These are phyloP conservation scores for Sarcophaga bullata DNA, from an alignment of 1,140 invertebrate species.

Conservation along the genomic window DNA sequence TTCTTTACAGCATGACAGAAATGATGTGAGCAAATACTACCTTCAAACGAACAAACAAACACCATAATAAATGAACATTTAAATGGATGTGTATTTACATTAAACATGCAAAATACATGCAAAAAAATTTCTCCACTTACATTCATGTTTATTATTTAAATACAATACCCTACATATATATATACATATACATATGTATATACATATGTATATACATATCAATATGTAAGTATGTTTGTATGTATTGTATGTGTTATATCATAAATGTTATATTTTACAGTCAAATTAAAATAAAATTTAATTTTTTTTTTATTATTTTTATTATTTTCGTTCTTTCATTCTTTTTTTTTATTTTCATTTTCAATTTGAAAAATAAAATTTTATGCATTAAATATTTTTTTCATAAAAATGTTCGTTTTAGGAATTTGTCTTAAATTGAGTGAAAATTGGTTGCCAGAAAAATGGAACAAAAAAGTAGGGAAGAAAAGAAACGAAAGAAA, in stretches of 20 bases:
- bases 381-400: conserved; percentile 9
- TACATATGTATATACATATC: neutral
- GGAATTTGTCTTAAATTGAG: neutral
- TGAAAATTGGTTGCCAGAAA: neutral
- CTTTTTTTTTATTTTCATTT: too few relatives aligned
- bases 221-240: neutral
- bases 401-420: neutral
- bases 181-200: neutral
- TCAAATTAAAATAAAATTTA: conserved; percentile 16
- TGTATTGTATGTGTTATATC: neutral
- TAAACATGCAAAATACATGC: too few relatives aligned
- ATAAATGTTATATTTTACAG: conserved; percentile 16
- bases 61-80: too few relatives aligned
- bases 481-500: too few relatives aligned
- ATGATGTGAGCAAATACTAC: too few relatives aligned
- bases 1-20: too few relatives aligned
- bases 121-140: too few relatives aligned
- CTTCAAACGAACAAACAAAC: too few relatives aligned
- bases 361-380: neutral
- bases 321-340: neutral
- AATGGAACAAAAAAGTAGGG: neutral
- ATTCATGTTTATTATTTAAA: too few relatives aligned
- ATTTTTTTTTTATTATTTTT: neutral
- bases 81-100: too few relatives aligned
- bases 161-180: neutral